Evolutionary conservation across 2,113 vertebrate species (phyloP).

Genomic region (Dendropsophus ebraccatus): DNA sequence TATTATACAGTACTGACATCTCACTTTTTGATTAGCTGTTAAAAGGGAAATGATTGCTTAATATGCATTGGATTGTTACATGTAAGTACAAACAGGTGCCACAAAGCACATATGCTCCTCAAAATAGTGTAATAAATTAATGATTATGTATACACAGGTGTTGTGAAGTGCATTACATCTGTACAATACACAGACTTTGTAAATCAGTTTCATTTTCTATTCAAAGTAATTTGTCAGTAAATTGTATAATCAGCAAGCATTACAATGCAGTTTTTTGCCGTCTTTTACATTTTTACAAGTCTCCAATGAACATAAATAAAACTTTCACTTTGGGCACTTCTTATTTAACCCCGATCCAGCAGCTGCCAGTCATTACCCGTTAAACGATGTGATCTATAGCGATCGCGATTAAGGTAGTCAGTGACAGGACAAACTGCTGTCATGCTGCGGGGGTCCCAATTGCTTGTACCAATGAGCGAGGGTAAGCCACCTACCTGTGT

Average conservation of each 20-base stretch:
- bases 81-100: constrained; percentile 24
- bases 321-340: not conserved
- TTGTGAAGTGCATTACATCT: not conserved
- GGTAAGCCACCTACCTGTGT: no score
- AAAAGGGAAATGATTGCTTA: constrained; percentile 20
- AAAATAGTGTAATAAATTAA: not conserved
- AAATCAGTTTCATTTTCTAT: not conserved
- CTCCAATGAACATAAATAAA: not conserved
- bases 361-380: no score
- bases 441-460: no score
- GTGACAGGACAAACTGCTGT: no score
- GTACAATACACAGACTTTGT: not conserved
- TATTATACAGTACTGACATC: constrained; percentile 5
- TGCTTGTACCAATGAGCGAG: no score
- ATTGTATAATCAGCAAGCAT: not conserved
- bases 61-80: not conserved
- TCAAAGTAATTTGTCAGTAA: not conserved
- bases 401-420: no score
- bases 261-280: not conserved
- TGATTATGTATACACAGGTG: constrained; percentile 31
- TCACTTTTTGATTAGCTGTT: constrained; percentile 17
- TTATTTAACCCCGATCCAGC: not conserved
- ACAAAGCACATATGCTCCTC: not conserved
- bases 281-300: not conserved
- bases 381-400: no score